Evolutionary conservation across 2,888 invertebrate species (phyloP).

Genomic region (Oxycera nigricornis): DNA sequence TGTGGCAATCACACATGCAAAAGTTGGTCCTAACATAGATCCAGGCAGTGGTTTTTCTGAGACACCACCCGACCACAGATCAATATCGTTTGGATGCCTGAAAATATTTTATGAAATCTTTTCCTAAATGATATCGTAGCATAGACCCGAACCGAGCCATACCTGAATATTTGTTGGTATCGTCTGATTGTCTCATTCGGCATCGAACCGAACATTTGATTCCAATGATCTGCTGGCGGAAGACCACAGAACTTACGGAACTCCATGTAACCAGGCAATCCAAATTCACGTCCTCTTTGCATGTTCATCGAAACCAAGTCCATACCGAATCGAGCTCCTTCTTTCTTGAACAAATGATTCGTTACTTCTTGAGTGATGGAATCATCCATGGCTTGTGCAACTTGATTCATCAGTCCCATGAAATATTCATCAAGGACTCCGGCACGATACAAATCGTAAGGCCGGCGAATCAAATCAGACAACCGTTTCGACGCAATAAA

Average conservation of each 20-base stretch:
- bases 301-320: conserved; percentile 92
- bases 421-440: conserved; percentile 91
- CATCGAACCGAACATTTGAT: conserved; percentile 86
- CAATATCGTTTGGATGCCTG: conserved; percentile 88
- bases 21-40: conserved; percentile 92
- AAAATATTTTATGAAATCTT: conserved; percentile 31
- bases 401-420: conserved; percentile 93
- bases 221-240: conserved; percentile 75
- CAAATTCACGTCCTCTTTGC: conserved; percentile 91
- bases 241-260: conserved; percentile 90
- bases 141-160: conserved; percentile 54
- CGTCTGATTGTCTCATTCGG: conserved; percentile 84
- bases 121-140: neutral
- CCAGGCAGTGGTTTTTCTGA: conserved; percentile 89
- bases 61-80: conserved; percentile 94
- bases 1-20: conserved; percentile 91
- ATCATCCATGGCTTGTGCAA: conserved; percentile 94
- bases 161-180: conserved; percentile 85
- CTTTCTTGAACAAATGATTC: conserved; percentile 89
- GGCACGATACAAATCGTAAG: conserved; percentile 88
- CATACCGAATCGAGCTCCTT: conserved; percentile 76
- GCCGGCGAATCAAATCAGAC: conserved; percentile 86
- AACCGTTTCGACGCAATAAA: conserved; percentile 90
- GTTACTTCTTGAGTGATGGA: conserved; percentile 91
- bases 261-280: conserved; percentile 91